Evolutionary conservation across 2,888 invertebrate species (phyloP), one percentile per base, ranked within the genome.

Genomic region (Conops quadrifasciatus): DNA sequence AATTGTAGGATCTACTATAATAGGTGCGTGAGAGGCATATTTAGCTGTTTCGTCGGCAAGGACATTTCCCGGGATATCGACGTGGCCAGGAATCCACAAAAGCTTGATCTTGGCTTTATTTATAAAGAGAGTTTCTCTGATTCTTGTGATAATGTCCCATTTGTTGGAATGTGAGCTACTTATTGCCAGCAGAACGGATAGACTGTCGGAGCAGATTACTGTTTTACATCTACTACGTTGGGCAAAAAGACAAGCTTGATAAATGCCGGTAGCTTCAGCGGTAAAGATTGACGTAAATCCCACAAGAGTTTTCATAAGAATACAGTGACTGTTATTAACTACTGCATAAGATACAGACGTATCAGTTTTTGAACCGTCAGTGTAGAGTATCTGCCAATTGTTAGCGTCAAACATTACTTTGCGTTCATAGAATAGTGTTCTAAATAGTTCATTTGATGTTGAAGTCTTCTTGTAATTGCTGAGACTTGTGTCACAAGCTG

Each of bases 251-350:
- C n/a, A 49, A 4, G 19, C 11, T 49, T 49, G 49, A 19, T 11
- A 49, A 49, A 56, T 56, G 21, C 53, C 24, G 9, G 53, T 19
- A 56, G 53, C 53, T 24, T 56, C 53, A 56, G 24, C 53, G 21
- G 53, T 56, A 4, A n/a, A 56, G 21, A 21, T 7, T 49, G 53
- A 56, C 11, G 53, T 21, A 11, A 56, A 56, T 24, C 13, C 53
- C 4, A 13, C 24, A 56, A 56, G 21, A 56, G 9, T 21, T 56
- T 56, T 56, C 19, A 5, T 56, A 56, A 56, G 19, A 24, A 21
- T 11, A 19, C 53, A 56, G 36, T 56, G 53, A 24, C 53, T 56
- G 21, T 49, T 49, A n/a, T n/a, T 49, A n/a, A 1, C 49, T 16
- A 2, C 49, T 16, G 1, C 49, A 49, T 49, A 49, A 49, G 1